These are phyloP conservation scores for Notamacropus eugenii DNA, from an alignment of 2,797 vertebrate species.

Conservation along the genomic window DNA sequence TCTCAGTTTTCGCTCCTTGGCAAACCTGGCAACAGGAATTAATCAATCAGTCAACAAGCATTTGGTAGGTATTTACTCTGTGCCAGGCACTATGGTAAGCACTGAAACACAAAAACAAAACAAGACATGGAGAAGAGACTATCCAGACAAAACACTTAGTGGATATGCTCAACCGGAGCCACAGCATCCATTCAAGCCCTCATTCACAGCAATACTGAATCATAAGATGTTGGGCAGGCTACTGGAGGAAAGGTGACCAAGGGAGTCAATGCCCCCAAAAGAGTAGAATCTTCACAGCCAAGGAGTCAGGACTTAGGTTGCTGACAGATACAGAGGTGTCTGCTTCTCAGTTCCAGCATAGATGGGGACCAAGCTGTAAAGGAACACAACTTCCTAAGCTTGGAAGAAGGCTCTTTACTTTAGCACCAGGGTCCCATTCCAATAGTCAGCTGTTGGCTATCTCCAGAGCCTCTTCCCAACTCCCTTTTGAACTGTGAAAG, in stretches of 20 bases:
- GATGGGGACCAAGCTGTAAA: neutral
- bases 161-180: conserved; percentile 1
- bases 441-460: neutral
- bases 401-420: neutral
- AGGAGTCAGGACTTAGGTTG: neutral
- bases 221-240: neutral
- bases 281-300: neutral
- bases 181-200: neutral
- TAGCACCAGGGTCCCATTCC: neutral
- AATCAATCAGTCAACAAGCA: neutral
- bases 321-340: neutral
- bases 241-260: neutral
- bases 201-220: conserved; percentile 17
- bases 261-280: neutral
- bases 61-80: neutral
- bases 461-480: conserved; percentile 24
- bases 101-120: conserved; percentile 6
- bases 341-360: neutral
- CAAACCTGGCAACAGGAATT: conserved; percentile 86
- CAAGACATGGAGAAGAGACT: conserved; percentile 18
- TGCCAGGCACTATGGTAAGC: neutral
- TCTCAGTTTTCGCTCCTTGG: conserved; percentile 95
- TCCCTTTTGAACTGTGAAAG: conserved; percentile 41
- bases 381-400: neutral
- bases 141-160: neutral